These are phyloP conservation scores for Actinostola sp. DNA, from an alignment of 92 coral and sea anemone genomes.

Conservation along the genomic window DNA sequence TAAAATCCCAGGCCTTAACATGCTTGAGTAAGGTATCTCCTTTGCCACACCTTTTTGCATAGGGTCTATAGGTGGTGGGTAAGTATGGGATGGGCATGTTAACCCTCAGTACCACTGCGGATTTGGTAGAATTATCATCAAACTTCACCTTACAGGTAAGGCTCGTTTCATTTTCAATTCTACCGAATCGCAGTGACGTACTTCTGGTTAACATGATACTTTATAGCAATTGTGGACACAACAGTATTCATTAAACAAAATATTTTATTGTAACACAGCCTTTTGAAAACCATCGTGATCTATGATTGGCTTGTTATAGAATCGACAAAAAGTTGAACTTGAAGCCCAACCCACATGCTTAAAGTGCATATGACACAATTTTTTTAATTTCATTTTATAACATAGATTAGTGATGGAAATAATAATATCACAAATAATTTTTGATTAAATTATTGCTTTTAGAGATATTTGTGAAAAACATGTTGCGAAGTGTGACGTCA, in stretches of 20 bases:
- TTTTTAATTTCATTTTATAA: no score
- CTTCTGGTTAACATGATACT: constrained; percentile 59
- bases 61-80: neutral
- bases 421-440: no score
- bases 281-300: constrained; percentile 11
- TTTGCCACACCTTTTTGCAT: no score
- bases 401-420: no score
- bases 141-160: constrained; percentile 23
- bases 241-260: neutral
- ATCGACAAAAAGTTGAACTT: constrained; percentile 35
- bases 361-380: no score
- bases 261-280: constrained; percentile 43
- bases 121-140: constrained; percentile 27
- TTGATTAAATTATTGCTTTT: no score
- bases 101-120: constrained; percentile 18
- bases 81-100: constrained; percentile 20
- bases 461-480: no score
- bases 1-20: no score
- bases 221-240: constrained; percentile 49
- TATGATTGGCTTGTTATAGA: constrained; percentile 45
- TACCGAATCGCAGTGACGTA: constrained; percentile 54
- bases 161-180: constrained; percentile 38
- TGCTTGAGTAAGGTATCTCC: no score
- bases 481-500: no score
- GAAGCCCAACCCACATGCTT: constrained; percentile 42